Evolutionary conservation across 2,888 invertebrate genomes (phyloP), one percentile per base, ranked within the genome.

Genomic region (Ptychoptera contaminata): DNA sequence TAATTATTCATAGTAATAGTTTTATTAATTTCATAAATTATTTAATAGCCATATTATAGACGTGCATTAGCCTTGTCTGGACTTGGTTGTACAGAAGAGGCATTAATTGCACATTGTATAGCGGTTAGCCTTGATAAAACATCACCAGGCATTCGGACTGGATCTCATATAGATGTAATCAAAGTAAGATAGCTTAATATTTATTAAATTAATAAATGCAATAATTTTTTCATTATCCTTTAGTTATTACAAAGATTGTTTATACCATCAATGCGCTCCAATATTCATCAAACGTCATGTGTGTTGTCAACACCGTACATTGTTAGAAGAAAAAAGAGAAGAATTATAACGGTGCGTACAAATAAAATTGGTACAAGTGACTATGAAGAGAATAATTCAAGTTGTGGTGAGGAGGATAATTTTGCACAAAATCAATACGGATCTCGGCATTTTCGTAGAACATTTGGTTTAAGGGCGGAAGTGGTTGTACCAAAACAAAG

Each of bases 31-130:
- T 23, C 7, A 12, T 43, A 42, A 14, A 10, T 3, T 34, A 39
- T 8, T 16, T 54, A 56, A 9, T 51, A 73, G 71, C 72, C 71
- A 2, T 70, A 73, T 53, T 71, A 69, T 53, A 54, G 72, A 41
- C 68, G 71, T 47, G 71, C 71, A 4, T 58, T 66, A 53, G 71
- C 72, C 2, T 59, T 74, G 35, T 60, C 62, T 48, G 69, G 67
- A 8, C 55, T 73, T 42, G 67, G 67, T 12, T 59, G 65, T 12
- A 61, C 66, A 50, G 73, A 74, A 49, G 74, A 74, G 46, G 71
- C 74, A 15, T 61, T 73, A 32, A 61, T 69, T 37, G 66, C 70
- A 39, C 67, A 70, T 50, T 65, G 72, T 46, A 57, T 72, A 49
- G 72, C 73, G 53, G 63, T 72, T 37, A 67, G 69, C 40, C 58